These are phyloP conservation scores for Rhinoraja longicauda DNA, from an alignment of 2,797 vertebrate genomes.

Conservation along the genomic window DNA sequence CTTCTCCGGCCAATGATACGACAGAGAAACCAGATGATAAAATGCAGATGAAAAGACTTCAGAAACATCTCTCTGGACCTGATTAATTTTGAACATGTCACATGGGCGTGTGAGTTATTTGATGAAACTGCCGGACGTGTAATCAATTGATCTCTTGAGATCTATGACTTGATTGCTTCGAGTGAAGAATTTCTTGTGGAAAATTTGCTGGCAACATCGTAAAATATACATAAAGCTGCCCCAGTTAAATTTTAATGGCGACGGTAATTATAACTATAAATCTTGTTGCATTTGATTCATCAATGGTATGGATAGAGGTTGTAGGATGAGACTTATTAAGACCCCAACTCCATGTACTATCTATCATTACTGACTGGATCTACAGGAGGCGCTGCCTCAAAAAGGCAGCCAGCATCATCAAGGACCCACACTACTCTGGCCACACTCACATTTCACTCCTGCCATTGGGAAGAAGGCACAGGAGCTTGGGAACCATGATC, in stretches of 20 bases:
- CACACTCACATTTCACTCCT: too few species aligned
- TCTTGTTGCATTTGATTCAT: neutral
- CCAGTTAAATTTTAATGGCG: neutral
- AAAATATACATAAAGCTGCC: neutral
- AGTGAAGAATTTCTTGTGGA: neutral
- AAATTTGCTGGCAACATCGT: neutral
- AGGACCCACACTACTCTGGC: too few species aligned
- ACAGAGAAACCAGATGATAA: neutral
- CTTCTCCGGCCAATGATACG: neutral
- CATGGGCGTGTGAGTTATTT: neutral
- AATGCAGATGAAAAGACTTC: neutral
- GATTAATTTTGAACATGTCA: constrained; percentile 13
- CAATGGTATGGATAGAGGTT: neutral
- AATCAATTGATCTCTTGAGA: constrained; percentile 19
- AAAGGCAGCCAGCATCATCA: too few species aligned
- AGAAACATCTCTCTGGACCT: neutral
- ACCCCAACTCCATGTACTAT: too few species aligned
- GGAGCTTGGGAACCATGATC: too few species aligned
- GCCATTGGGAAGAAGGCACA: too few species aligned
- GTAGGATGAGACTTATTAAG: neutral
- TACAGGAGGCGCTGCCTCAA: too few species aligned
- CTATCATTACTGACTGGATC: too few species aligned
- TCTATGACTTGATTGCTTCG: neutral
- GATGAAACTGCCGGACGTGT: neutral
- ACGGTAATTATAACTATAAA: constrained; percentile 10